Base-by-base conservation (phyloP, 2,888 invertebrate species). In the Leucoma salicis region DNA sequence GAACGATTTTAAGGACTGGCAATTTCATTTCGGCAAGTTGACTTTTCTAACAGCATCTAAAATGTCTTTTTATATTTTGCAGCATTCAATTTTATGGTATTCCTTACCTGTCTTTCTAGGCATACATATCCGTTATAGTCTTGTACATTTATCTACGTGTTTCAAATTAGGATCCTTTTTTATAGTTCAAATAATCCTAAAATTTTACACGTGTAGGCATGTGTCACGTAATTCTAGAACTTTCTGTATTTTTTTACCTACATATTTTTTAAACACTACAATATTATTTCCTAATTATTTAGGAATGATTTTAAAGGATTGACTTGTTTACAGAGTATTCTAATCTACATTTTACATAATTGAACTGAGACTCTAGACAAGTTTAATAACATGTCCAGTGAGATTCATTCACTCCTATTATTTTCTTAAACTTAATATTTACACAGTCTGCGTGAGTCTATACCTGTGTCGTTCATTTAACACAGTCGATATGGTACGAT, bases 401-500 rank as follows among this genome's bases (percentile, higher is more conserved):
- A 42, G 38, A 39, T 39, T 47, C 39, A n/a, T 34, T 31, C 53
- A 29, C 6, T 14, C 5, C n/a, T 38, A 29, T 10, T n/a, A 11
- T 4, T 8, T 3, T 16, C 3, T 16, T 16, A 16, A n/a, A n/a
- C n/a, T 11, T 28, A 28, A 13, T 18, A 43, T 45, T 53, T 75
- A 78, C 11, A 81, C 73, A 42, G 78, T 72, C 24, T 89, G 89
- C 12, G 87, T 87, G 46, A 82, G 70, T 27, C 88, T 77, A 40
- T 89, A 90, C 14, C 84, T 74, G 48, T 87, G 85, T 21, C 80
- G 65, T 58, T 92, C 92, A 29, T 90, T 85, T 13, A 94, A 71
- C 34, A 95, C 88, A 0, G 92, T 92, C 36, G 92, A 91, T 36
- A 97, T 81, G 14, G 95, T 94, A 55, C 92, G 88, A 58, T 93